Base-by-base conservation (phyloP, 2,113 vertebrate genomes). In the Gymnobelideus leadbeateri region DNA sequence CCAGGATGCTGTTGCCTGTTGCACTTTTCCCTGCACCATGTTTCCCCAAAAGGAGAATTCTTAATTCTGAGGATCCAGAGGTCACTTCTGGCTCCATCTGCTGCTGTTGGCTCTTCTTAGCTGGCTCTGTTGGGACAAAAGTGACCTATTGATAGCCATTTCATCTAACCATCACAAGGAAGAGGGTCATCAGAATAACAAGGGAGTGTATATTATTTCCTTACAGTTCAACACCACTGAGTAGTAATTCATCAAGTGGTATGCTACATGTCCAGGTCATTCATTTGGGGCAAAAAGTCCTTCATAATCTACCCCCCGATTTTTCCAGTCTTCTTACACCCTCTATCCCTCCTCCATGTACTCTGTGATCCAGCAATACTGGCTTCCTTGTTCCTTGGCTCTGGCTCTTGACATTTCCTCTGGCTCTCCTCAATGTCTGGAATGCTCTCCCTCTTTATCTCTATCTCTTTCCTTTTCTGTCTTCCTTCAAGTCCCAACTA, bases 1-100 rank as follows among this genome's bases (percentile, higher is more conserved):
- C 97, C 96, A 98, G 57, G 90, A 97, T 93, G 43, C 50, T 96
- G 97, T 98, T 98, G 52, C 97, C 97, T 0, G 96, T 96, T 93
- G 96, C 94, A 3, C 97, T 97, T 55, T 97, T 97, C 0, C 97
- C 97, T 2, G 91, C 43, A 0, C 92, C 89, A 0, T 0, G 51
- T 46, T 96, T 98, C 19, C 97, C 97, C 11, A 98, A 23, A 21
- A 97, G 95, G 0, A 98, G 96, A 19, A 98, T 94, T 10, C 94
- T 92, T 57, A 97, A 50, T 3, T 14, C 28, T 1, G 10, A 0
- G 0, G 0, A 2, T 31, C 8, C 1, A 31, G 2, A 43, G 21
- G 7, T 50, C 25, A 0, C 28, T 54, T 51, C 10, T 0, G 8
- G 3, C 0, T 1, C 0, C 2, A 2, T 46, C 12, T 84, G n/a